Conservation (phyloP, 2,888 invertebrate genomes). For the Papilio demoleus region DNA sequence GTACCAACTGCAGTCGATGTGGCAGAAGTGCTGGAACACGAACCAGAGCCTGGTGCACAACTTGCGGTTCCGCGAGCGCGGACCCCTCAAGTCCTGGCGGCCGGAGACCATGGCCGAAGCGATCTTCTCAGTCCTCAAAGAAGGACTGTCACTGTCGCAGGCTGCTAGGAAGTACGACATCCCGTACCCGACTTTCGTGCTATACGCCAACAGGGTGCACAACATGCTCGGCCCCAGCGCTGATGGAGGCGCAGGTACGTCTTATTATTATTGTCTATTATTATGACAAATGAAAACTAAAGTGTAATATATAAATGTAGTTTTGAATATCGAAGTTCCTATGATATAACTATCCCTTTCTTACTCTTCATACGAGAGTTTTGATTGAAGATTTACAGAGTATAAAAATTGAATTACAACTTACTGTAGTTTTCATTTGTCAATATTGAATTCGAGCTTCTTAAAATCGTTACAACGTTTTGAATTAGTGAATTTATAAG, state of each 20-base stretch:
- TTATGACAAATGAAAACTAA: constrained; percentile 51
- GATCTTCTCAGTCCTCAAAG: constrained; percentile 95
- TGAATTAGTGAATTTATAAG: neutral
- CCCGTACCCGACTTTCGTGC: constrained; percentile 96
- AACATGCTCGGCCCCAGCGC: constrained; percentile 97
- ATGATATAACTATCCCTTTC: too few relatives aligned
- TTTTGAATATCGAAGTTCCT: too few relatives aligned
- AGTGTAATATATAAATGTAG: too few relatives aligned
- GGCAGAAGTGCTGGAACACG: constrained; percentile 98
- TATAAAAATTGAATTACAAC: neutral
- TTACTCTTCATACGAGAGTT: too few relatives aligned
- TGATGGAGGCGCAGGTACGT: constrained; percentile 94
- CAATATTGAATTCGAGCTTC: constrained; percentile 26
- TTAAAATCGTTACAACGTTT: constrained; percentile 20
- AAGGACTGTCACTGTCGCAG: constrained; percentile 94
- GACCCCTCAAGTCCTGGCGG: constrained; percentile 96
- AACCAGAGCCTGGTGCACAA: constrained; percentile 96
- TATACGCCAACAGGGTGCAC: constrained; percentile 96
- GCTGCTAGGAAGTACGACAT: constrained; percentile 97
- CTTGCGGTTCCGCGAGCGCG: constrained; percentile 94
- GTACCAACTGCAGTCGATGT: constrained; percentile 96
- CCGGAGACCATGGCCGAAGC: constrained; percentile 98
- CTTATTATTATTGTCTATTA: constrained; percentile 31
- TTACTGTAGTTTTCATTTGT: constrained; percentile 8
- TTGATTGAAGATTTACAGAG: too few relatives aligned